Conservation (phyloP, 1,140 invertebrate species). For the Drosophila santomea region DNA sequence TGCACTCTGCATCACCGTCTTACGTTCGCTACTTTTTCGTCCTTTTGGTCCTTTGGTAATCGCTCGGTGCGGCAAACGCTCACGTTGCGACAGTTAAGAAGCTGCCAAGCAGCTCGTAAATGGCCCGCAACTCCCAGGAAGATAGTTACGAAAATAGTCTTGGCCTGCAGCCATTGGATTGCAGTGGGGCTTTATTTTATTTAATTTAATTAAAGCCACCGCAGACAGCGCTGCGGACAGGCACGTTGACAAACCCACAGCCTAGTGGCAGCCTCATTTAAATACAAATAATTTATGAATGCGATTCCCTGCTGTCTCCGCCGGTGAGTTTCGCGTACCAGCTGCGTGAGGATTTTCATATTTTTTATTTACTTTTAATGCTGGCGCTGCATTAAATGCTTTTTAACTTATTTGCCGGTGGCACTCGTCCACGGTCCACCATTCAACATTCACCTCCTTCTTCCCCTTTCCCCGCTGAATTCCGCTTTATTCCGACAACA, state of each 20-base stretch:
- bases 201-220: conserved; percentile 50
- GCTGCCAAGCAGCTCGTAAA: conserved; percentile 23
- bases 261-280: conserved; percentile 52
- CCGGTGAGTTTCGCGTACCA: not conserved
- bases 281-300: conserved; percentile 65
- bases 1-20: conserved; percentile 12
- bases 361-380: conserved; percentile 68
- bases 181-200: conserved; percentile 24
- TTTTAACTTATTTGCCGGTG: conserved; percentile 60
- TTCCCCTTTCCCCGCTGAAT: not conserved
- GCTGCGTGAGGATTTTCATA: conserved; percentile 46
- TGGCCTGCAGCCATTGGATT: not conserved
- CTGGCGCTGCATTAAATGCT: conserved; percentile 57
- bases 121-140: conserved; percentile 21
- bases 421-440: conserved; percentile 2
- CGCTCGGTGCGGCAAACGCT: conserved; percentile 41
- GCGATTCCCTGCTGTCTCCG: conserved; percentile 41
- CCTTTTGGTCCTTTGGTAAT: conserved; percentile 40
- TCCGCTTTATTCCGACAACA: conserved; percentile 47
- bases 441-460: not conserved
- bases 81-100: conserved; percentile 73
- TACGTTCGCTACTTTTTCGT: conserved; percentile 8
- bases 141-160: conserved; percentile 36
- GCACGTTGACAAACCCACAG: conserved; percentile 47
- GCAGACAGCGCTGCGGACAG: conserved; percentile 30